phyloP scores from a whole-genome alignment of 2,888 invertebrate species.

The Troides helena region DNA sequence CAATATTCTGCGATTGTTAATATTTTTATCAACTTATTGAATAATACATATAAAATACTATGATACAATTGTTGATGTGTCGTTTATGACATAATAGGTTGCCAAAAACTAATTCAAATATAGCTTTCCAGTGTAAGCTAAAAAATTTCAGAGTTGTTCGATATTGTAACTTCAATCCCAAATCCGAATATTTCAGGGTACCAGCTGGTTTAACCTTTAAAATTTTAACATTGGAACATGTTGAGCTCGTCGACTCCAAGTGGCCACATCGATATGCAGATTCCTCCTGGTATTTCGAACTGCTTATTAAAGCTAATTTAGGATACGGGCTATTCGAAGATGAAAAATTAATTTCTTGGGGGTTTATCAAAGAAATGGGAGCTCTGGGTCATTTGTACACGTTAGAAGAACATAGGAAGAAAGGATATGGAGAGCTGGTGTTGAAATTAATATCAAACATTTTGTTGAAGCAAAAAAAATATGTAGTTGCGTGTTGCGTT shows the following conservation, averaged over 20 bases:
- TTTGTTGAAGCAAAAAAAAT: slow-evolving; percentile 42
- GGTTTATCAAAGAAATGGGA: slow-evolving; percentile 52
- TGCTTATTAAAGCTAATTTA: slow-evolving; percentile 47
- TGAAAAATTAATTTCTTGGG: slow-evolving; percentile 48
- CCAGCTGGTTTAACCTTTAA: slow-evolving; percentile 42
- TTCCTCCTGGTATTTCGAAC: slow-evolving; percentile 47
- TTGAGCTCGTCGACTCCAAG: slow-evolving; percentile 43
- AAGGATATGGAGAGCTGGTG: slow-evolving; percentile 53
- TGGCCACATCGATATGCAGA: slow-evolving; percentile 53
- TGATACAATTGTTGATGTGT: too few species aligned
- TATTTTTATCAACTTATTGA: too few species aligned
- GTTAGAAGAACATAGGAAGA: slow-evolving; percentile 49
- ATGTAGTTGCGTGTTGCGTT: slow-evolving; percentile 48
- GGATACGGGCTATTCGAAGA: slow-evolving; percentile 52
- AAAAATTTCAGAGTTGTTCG: background rate
- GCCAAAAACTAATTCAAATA: background rate
- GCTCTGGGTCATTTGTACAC: slow-evolving; percentile 55
- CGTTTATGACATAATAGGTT: too few species aligned
- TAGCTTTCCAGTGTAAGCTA: background rate
- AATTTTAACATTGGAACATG: slow-evolving; percentile 42
- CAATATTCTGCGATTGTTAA: too few species aligned
- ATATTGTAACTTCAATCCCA: background rate
- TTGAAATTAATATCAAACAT: slow-evolving; percentile 50
- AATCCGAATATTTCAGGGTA: slow-evolving; percentile 40
- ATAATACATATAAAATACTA: too few species aligned